Base-by-base conservation (phyloP, 2,888 invertebrate genomes). In the Agrotis exclamationis region DNA sequence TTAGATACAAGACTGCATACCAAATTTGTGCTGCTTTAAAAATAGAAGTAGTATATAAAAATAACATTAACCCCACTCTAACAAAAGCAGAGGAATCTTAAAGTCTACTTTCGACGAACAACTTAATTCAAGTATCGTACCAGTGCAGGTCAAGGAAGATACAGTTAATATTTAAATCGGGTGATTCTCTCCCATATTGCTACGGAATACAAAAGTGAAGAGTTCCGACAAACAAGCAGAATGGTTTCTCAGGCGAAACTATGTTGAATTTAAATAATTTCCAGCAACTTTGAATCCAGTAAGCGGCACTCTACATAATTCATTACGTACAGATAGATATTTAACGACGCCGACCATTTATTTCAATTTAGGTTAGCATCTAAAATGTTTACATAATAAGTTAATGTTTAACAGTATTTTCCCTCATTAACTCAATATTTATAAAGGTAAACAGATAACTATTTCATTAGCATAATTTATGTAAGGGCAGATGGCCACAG, bases 91-190 rank as follows among this genome's bases (percentile, higher is more conserved):
- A 79, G 54, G 45, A 77, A 74, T 65, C 63, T 9, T 60, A 73
- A 63, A 54, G 70, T 58, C 45, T 70, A 66, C 33, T 74, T 76
- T 67, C 70, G 86, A 87, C 85, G 87, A 88, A 84, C 81, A 87
- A 87, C 78, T 88, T 86, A 89, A 94, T 93, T 93, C 92, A 85
- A 84, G 82, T 84, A 86, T 86, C 90, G 93, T 92, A 87, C 89
- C 65, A 77, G 83, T 87, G 83, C 87, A 85, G 88, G 88, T 86
- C 85, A 80, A 82, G 84, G 76, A 78, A 80, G 76, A 72, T 88
- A 92, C 91, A 90, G 91, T 92, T 93, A 92, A 92, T 86, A 93
- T 92, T 92, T 89, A 91, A 93, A 93, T 91, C 80, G 87, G 78
- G 80, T 83, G 82, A 88, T 89, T 85, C 87, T 89, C 87, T 83